Base-by-base conservation (phyloP, 2,888 invertebrate species). In the Erebia ligea region DNA sequence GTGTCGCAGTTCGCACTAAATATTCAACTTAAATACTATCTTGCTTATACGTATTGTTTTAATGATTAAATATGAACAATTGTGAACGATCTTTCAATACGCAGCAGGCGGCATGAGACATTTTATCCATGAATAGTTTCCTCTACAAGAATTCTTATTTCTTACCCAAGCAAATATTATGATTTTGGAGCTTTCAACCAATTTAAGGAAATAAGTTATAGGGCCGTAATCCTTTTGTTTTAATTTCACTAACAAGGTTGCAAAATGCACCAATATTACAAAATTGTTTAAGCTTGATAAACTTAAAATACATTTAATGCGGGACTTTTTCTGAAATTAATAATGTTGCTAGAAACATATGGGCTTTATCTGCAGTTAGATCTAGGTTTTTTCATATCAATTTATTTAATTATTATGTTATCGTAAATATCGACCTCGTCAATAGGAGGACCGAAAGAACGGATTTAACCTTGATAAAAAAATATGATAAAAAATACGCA, bases 1-100 rank as follows among this genome's bases (percentile, higher is more conserved):
- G 68, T 50, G 73, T 73, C 52, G 63, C 70, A 66, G 52, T 75
- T 73, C 52, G 63, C 68, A 66, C 52, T 68, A 69, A 52, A 58
- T 67, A 68, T 70, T 61, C 58, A 50, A 62, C 57, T 68, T 25
- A 59, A 56, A 66, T 48, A 66, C 50, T 66, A 62, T 69, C 57
- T 70, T 74, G 56, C 62, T 69, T 40, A 67, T 54, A 68, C 67
- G 34, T 67, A 17, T 67, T 58, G 42, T 66, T 56, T 45, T 57
- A 45, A 42, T 65, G 54, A 54, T 50, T 65, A 0, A 5, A 52
- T 50, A 25, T 25, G n/a, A 50, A 50, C 13, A 17, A n/a, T 63
- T 50, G 34, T 50, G 50, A 50, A 34, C 63, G 34, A 63, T 56
- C 42, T 54, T 56, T 50, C n/a, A 63, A 50, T 63, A 58, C 63